Evolutionary conservation across 2,888 invertebrate genomes (phyloP).

Genomic region (Ferdinandea cuprea): DNA sequence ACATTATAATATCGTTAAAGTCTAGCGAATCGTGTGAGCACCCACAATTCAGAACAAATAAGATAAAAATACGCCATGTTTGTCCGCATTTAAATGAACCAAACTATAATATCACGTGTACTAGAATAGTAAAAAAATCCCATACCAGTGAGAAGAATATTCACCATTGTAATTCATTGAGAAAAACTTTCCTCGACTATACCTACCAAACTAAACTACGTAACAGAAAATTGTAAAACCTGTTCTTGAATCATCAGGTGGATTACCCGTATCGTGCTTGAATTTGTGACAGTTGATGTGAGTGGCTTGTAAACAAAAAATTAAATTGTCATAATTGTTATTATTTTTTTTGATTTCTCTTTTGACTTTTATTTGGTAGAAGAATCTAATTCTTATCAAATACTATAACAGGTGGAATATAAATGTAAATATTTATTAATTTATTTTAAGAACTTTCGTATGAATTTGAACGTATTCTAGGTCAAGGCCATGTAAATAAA

Average conservation of each 20-base stretch:
- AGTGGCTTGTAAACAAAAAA: slow-evolving; percentile 24
- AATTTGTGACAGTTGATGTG: slow-evolving; percentile 28
- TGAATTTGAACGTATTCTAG: background rate
- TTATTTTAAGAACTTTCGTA: background rate
- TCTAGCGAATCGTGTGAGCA: too few species aligned
- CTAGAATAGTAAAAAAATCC: too few species aligned
- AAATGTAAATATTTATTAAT: background rate
- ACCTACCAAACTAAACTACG: slow-evolving; percentile 3
- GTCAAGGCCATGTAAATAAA: background rate
- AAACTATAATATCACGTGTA: background rate
- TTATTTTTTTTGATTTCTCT: background rate
- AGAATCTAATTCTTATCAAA: background rate
- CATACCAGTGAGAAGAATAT: too few species aligned
- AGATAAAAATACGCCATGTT: background rate
- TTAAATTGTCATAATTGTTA: background rate
- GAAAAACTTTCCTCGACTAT: too few species aligned
- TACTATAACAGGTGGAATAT: background rate
- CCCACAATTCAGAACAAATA: too few species aligned
- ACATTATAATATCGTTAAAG: background rate
- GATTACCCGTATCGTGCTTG: slow-evolving; percentile 11
- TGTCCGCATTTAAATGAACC: background rate
- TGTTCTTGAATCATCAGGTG: slow-evolving; percentile 66
- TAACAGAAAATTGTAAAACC: slow-evolving; percentile 38
- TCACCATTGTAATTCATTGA: slow-evolving; percentile 28
- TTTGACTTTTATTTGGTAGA: background rate